Evolutionary conservation across 2,888 invertebrate genomes (phyloP).

Genomic region (Andrena bicolor): DNA sequence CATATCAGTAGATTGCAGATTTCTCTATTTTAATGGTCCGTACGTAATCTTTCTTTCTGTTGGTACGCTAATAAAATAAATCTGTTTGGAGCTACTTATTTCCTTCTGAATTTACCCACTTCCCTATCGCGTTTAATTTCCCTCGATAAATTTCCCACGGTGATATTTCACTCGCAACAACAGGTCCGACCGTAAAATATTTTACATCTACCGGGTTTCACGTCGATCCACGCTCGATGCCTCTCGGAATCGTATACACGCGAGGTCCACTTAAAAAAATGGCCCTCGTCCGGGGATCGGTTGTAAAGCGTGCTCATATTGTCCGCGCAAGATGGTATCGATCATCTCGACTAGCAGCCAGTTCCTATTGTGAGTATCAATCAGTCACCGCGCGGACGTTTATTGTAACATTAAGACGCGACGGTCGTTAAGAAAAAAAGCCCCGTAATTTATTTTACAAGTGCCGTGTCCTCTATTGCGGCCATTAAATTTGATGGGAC

Average conservation of each 20-base stretch:
- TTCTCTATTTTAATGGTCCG: neutral
- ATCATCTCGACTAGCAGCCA: slow-evolving; percentile 66
- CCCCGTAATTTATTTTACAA: slow-evolving; percentile 70
- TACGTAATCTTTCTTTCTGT: too few species aligned
- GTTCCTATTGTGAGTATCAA: slow-evolving; percentile 64
- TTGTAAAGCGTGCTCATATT: slow-evolving; percentile 61
- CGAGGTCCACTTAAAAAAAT: slow-evolving; percentile 50
- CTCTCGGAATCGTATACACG: neutral
- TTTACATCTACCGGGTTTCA: slow-evolving; percentile 36
- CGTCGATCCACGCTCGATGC: slow-evolving; percentile 24
- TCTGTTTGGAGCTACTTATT: neutral
- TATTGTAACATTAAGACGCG: slow-evolving; percentile 64
- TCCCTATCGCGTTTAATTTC: slow-evolving; percentile 16
- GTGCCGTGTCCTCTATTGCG: slow-evolving; percentile 66
- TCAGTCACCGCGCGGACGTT: slow-evolving; percentile 71
- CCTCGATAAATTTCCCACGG: slow-evolving; percentile 7
- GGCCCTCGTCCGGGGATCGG: slow-evolving; percentile 36
- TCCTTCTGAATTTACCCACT: slow-evolving; percentile 2
- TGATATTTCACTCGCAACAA: slow-evolving; percentile 6
- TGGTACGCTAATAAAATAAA: neutral
- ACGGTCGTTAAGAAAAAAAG: slow-evolving; percentile 40
- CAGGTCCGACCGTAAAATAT: slow-evolving; percentile 25
- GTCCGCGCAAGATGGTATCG: slow-evolving; percentile 66
- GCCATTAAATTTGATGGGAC: slow-evolving; percentile 70
- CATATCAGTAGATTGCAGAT: neutral